phyloP scores from a whole-genome alignment of 2,113 vertebrate genomes.

The Grammomys dolichurus region DNA sequence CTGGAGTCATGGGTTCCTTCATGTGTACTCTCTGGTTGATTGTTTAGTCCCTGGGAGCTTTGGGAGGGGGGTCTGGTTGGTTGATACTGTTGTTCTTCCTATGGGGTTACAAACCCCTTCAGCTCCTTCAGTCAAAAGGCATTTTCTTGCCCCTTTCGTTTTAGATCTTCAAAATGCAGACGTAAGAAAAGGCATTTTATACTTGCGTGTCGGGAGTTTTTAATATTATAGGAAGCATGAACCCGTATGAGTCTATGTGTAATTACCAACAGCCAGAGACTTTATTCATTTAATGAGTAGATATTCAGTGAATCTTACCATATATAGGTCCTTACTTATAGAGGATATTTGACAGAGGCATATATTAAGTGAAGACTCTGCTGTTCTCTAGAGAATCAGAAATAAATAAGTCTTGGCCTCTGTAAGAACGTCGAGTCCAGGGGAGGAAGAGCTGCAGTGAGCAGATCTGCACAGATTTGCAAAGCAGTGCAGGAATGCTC shows the following conservation, averaged over 20 bases:
- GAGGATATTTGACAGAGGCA: not conserved
- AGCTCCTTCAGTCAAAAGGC: too few relatives aligned
- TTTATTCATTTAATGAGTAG: not conserved
- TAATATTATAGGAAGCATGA: constrained; percentile 23
- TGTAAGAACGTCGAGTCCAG: not conserved
- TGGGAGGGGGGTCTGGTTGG: too few relatives aligned
- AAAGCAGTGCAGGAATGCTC: not conserved
- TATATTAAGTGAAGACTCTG: not conserved
- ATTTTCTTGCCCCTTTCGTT: constrained; percentile 23
- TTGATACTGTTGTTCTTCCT: too few relatives aligned
- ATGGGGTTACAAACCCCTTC: too few relatives aligned
- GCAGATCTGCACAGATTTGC: not conserved
- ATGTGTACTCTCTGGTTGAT: too few relatives aligned
- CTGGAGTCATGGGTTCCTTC: too few relatives aligned
- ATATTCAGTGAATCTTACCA: not conserved
- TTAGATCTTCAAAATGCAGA: constrained; percentile 25
- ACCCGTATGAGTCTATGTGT: not conserved
- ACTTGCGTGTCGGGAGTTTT: not conserved
- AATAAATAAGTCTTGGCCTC: not conserved
- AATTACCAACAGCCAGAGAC: not conserved
- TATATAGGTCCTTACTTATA: not conserved
- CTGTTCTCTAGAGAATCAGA: not conserved
- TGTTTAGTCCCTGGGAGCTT: too few relatives aligned
- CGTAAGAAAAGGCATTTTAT: not conserved
- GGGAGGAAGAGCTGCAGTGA: not conserved